Base-by-base conservation (phyloP, 2,113 vertebrate genomes). In the Leiothrix lutea region DNA sequence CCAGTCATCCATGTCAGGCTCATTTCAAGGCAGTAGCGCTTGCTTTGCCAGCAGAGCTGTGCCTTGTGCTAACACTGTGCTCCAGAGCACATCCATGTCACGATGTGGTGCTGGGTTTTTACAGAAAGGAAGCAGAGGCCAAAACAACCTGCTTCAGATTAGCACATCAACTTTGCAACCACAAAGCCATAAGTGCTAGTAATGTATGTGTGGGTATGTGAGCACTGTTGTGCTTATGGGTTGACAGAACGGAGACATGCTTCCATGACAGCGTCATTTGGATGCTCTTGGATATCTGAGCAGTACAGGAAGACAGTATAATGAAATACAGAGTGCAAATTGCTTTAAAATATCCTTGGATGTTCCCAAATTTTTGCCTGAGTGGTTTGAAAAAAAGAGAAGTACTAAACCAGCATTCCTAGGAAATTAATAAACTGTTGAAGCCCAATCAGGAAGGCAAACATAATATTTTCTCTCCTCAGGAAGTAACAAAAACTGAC, bases 351-450 rank as follows among this genome's bases (percentile, higher is more conserved):
- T 74, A 88, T 35, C 36, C 35, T 51, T 62, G 44, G 28, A 70
- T 88, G 36, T 67, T 88, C 51, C 47, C 38, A 88, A 29, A 75
- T 42, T 60, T 77, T 25, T 86, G 22, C 31, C 28, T 36, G 61
- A 62, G 29, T 6, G 2, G 9, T 58, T 65, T 70, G 42, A 29
- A 74, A 77, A 80, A 51, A 74, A 47, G 22, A 53, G 40, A 67
- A 33, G 14, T 69, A n/a, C 12, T 12, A 38, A 80, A 93, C 62
- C 58, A 74, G 28, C 69, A 67, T 71, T 92, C 69, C 38, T 78
- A 65, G 82, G 80, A 86, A 86, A 93, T 62, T 12, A 88, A 86
- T 86, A 86, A 90, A 65, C 44, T 23, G 25, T 23, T 91, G 31
- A 64, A 86, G 33, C 24, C 77, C 0, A 0, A 69, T 50, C 72